Conservation (phyloP, 2,797 vertebrate species). For the Mormyrus hasselquistii region DNA sequence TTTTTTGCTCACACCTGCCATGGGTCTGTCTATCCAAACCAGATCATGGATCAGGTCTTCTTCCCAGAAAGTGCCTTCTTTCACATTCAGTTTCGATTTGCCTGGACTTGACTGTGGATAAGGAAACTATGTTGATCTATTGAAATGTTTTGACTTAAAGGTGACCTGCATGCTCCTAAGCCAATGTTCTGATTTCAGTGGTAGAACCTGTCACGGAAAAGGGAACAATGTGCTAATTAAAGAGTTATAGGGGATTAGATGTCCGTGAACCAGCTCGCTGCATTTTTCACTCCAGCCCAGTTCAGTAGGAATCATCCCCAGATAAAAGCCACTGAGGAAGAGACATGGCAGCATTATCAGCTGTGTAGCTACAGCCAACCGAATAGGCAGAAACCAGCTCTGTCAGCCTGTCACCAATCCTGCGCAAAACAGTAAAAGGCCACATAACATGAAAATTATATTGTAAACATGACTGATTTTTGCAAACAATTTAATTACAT, state of each 20-base stretch:
- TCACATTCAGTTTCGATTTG: not conserved
- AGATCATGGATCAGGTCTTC: not conserved
- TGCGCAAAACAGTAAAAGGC: slow-evolving; percentile 24
- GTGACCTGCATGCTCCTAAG: not conserved
- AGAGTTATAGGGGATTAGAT: slow-evolving; percentile 27
- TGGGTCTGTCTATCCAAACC: not conserved
- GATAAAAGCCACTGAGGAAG: slow-evolving; percentile 73
- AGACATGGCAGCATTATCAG: slow-evolving; percentile 54
- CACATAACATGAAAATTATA: not conserved
- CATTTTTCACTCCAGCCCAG: slow-evolving; percentile 64
- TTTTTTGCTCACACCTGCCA: not conserved
- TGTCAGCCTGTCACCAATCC: slow-evolving; percentile 12
- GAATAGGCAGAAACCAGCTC: slow-evolving; percentile 22
- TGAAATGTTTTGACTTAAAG: not conserved
- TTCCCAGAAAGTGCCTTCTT: not conserved
- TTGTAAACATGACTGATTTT: not conserved
- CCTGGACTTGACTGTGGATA: not conserved
- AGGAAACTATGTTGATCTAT: not conserved
- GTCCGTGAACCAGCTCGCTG: slow-evolving; percentile 50
- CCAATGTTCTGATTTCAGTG: not conserved
- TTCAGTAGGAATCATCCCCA: slow-evolving; percentile 71
- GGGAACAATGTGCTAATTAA: not conserved
- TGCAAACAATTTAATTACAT: not conserved
- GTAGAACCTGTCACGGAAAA: not conserved
- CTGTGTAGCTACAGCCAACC: slow-evolving; percentile 40